These are phyloP conservation scores for Ceratina australensis DNA, from an alignment of 1,140 invertebrate genomes.

Conservation along the genomic window DNA sequence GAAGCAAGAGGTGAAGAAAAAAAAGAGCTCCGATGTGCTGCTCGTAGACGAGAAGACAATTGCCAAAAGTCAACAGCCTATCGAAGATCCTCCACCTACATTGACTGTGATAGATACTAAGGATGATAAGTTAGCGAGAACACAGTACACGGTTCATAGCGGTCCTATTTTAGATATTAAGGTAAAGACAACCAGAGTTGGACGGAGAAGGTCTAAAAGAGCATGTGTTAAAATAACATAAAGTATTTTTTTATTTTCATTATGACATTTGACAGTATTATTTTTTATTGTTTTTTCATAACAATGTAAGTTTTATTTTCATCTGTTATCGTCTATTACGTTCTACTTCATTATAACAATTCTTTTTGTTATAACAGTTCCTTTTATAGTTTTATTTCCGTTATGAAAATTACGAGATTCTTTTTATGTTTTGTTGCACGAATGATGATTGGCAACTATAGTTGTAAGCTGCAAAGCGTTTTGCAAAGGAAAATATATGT, in stretches of 20 bases:
- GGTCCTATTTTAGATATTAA: slow-evolving; percentile 79
- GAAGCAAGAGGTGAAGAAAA: neutral
- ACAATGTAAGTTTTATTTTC: neutral
- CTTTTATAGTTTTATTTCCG: too few species aligned
- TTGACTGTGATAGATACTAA: slow-evolving; percentile 8
- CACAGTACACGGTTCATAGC: slow-evolving; percentile 72
- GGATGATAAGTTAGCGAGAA: slow-evolving; percentile 44
- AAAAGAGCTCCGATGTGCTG: slow-evolving; percentile 31
- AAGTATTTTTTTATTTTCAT: neutral
- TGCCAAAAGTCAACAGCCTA: slow-evolving; percentile 22
- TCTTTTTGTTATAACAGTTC: too few species aligned
- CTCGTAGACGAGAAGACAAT: slow-evolving; percentile 31
- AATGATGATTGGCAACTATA: too few species aligned
- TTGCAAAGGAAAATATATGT: too few species aligned
- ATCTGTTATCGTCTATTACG: too few species aligned
- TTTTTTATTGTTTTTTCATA: neutral
- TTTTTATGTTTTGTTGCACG: too few species aligned
- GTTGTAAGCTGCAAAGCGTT: too few species aligned
- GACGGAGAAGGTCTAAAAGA: slow-evolving; percentile 2
- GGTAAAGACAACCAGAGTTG: slow-evolving; percentile 65
- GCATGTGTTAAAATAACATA: neutral
- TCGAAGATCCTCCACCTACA: neutral
- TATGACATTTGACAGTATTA: neutral
- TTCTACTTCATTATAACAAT: too few species aligned
- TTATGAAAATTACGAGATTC: too few species aligned